Evolutionary conservation across 2,888 invertebrate species (phyloP), one percentile per base, ranked within the genome.

Genomic region (Pseudanteris insignis): DNA sequence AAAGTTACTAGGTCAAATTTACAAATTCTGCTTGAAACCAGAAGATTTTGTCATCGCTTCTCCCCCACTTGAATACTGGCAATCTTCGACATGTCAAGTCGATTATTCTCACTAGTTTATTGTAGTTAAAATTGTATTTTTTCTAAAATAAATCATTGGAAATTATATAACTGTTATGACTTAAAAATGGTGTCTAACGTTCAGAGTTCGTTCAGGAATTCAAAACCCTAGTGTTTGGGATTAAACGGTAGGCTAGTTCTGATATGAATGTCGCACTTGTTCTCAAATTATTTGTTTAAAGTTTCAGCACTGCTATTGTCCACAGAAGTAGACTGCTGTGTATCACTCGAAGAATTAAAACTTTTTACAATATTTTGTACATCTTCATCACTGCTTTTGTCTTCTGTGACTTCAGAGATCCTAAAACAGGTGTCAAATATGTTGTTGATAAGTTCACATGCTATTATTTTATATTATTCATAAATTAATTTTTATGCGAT

Each of bases 171-270:
- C n/a, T 10, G 2, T 34, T 26, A 29, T 59, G 59, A 37, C 48
- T 60, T 55, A 37, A 37, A 37, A 46, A 46, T n/a, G n/a, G n/a
- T n/a, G n/a, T n/a, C 18, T 18, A 18, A 44, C 2, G 5, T 1
- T n/a, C 10, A 10, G 24, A 14, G n/a, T 34, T 9, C 7, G 12
- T 15, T 18, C 8, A 9, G 2, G 26, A 9, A 26, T 69, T 67
- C 70, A 70, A 66, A 69, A 73, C 67, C 48, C 66, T 65, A 51
- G 59, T 69, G 64, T 64, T 73, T 62, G 64, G 41, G 47, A 65
- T 67, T 62, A 72, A 66, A 70, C 59, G 63, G 69, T 73, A 73
- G 74, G 68, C 70, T 73, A 67, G 67, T 74, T 71, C 67, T 74
- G 74, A 76, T 75, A 76, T 76, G 76, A 63, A 70, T 63, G 24